These are phyloP conservation scores for Lycaena phlaeas DNA, from an alignment of 2,888 invertebrate species.

Conservation along the genomic window DNA sequence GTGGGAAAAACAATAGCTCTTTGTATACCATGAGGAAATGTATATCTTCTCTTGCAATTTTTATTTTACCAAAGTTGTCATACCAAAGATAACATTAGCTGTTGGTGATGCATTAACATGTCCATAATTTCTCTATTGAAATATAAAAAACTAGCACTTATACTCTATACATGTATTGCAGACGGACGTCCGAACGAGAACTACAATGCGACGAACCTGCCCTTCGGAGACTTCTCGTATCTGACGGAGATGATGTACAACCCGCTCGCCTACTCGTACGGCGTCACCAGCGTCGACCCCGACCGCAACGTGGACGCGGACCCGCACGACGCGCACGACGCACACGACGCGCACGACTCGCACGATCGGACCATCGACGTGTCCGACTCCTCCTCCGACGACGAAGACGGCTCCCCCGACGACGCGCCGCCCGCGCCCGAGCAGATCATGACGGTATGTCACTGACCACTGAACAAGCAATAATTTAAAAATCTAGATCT, in stretches of 20 bases:
- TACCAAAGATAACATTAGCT: too few species aligned
- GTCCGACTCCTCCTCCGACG: conserved; percentile 52
- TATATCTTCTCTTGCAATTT: too few species aligned
- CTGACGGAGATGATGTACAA: conserved; percentile 68
- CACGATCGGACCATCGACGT: conserved; percentile 60
- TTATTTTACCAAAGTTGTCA: too few species aligned
- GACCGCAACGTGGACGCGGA: conserved; percentile 46
- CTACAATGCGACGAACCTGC: conserved; percentile 68
- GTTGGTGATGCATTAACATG: too few species aligned
- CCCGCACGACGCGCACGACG: conserved; percentile 33
- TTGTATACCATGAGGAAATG: too few species aligned
- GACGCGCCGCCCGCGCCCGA: conserved; percentile 31
- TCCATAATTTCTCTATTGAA: too few species aligned
- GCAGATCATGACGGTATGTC: conserved; percentile 53
- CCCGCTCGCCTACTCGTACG: conserved; percentile 52
- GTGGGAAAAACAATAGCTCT: too few species aligned
- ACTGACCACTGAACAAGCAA: too few species aligned
- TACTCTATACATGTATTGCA: conserved; percentile 27
- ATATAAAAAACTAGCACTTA: too few species aligned
- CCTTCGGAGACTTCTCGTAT: conserved; percentile 70
- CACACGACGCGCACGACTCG: conserved; percentile 31
- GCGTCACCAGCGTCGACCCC: conserved; percentile 45
- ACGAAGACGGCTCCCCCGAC: conserved; percentile 47
- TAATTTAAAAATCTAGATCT: too few species aligned
- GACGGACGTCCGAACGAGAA: conserved; percentile 67